A percentile compares a stretch with the other conserved stretches of the same genome.
phyloP scores from a whole-genome alignment of 2,113 vertebrate species.

The Clarias batrachus region DNA sequence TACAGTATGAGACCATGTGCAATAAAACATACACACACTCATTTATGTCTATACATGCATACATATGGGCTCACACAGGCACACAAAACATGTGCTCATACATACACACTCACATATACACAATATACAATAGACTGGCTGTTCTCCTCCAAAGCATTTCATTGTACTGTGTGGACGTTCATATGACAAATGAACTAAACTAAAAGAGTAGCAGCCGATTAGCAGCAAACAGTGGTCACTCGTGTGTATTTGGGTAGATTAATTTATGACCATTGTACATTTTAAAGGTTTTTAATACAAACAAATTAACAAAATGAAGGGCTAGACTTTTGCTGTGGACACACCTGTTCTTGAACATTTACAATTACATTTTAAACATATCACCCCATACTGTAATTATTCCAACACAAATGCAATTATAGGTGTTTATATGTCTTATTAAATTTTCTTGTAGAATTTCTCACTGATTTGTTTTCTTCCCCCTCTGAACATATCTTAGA shows the following conservation, averaged over 20 bases:
- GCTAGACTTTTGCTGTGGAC: neutral
- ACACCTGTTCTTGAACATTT: neutral
- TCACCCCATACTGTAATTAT: no score
- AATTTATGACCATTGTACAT: neutral
- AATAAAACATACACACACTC: no score
- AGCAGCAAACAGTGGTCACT: neutral
- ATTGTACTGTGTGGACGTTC: no score
- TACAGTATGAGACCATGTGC: no score
- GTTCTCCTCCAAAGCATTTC: no score
- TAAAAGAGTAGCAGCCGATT: neutral
- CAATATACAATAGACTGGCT: no score
- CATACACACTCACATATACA: no score
- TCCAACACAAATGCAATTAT: neutral
- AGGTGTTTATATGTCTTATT: neutral
- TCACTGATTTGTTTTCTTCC: neutral
- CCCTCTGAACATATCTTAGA: constrained; percentile 68
- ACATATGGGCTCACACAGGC: no score
- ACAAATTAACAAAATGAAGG: neutral
- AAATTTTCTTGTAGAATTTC: neutral
- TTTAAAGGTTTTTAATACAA: neutral
- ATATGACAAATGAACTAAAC: no score
- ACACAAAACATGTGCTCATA: no score
- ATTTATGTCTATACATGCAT: no score
- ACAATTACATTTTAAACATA: neutral
- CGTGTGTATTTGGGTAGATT: neutral